Evolutionary conservation across 2,797 vertebrate species (phyloP), one percentile per base, ranked within the genome.

Genomic region (Thaleichthys pacificus): DNA sequence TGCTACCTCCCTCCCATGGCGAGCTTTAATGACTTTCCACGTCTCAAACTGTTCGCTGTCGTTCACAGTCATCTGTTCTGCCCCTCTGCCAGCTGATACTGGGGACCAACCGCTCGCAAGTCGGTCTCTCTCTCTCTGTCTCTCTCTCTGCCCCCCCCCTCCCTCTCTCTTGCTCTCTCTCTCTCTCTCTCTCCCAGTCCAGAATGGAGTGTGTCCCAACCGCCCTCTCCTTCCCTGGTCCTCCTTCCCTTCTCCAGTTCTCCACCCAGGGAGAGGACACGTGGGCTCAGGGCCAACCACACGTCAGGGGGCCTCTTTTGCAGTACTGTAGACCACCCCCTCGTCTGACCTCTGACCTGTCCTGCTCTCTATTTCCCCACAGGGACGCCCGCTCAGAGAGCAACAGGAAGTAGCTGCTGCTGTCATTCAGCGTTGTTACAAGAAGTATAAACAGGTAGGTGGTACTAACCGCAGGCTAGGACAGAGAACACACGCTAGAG

Each of bases 401-500:
- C 98, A 99, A 92, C 97, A 99, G 79, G 97, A 99, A 87, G 97
- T 99, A 85, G 98, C 98, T 30, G 96, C 97, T 0, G 96, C 97
- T 75, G 96, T 99, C 84, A 98, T 99, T 90, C 98, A 99, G 85
- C 96, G 98, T 80, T 99, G 98, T 88, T 99, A 99, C 94, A 95
- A 96, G 88, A 99, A 99, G 87, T 99, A 99, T 84, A 99, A 98
- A 91, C 97, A 99, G 97, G 98, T 99, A 96, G 93, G 90, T 5
- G 6, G 51, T n/a, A 56, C 51, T n/a, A 9, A 56, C 42, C 42
- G 0, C 51, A n/a, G 51, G 15, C 51, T n/a, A 56, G 51, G 51
- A 56, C 51, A 19, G 51, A 56, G 17, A 5, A 17, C 51, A 56
- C 51, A 56, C 51, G 12, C 42, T 47, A 47, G 9, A 12, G 42